Percentiles rank a stretch among this genome's conserved stretches.
These are phyloP conservation scores for Nibea coibor DNA, from an alignment of 2,113 vertebrate species.

Conservation along the genomic window DNA sequence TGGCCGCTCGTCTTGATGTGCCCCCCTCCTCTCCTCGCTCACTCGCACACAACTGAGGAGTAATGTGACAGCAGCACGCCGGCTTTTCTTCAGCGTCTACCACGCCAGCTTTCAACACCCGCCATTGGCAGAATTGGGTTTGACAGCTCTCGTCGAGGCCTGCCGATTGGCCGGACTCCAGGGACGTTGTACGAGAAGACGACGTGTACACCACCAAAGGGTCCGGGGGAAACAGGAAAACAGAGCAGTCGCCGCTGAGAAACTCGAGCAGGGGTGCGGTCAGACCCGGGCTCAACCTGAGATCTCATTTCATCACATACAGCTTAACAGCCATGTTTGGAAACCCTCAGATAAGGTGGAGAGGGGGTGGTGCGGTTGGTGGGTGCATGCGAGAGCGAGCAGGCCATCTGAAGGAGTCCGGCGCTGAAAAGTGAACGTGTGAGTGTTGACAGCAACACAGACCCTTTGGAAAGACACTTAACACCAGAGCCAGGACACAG, in stretches of 20 bases:
- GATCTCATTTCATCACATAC: conserved; percentile 55
- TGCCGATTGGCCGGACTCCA: conserved; percentile 75
- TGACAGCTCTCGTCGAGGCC: conserved; percentile 81
- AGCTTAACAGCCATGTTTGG: conserved; percentile 65
- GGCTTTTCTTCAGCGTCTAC: conserved; percentile 66
- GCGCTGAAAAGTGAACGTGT: conserved; percentile 68
- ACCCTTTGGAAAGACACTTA: conserved; percentile 51
- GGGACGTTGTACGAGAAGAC: conserved; percentile 71
- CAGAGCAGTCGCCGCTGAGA: conserved; percentile 50
- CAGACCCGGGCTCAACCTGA: conserved; percentile 21
- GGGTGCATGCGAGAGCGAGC: conserved; percentile 35
- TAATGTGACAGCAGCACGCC: conserved; percentile 63
- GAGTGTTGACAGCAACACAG: conserved; percentile 68
- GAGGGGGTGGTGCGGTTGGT: not conserved
- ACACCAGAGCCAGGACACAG: conserved; percentile 51
- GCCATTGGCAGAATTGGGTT: conserved; percentile 79
- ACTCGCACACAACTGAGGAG: conserved; percentile 44
- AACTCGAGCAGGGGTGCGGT: conserved; percentile 49
- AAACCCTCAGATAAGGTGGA: conserved; percentile 39
- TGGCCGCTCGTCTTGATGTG: conserved; percentile 51
- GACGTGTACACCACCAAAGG: conserved; percentile 60
- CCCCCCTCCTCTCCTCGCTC: conserved; percentile 12
- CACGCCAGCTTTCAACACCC: conserved; percentile 82
- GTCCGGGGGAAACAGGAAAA: conserved; percentile 44
- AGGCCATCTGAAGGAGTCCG: conserved; percentile 74